Conservation (phyloP, 2,797 vertebrate species). For the Sciurus vulgaris region DNA sequence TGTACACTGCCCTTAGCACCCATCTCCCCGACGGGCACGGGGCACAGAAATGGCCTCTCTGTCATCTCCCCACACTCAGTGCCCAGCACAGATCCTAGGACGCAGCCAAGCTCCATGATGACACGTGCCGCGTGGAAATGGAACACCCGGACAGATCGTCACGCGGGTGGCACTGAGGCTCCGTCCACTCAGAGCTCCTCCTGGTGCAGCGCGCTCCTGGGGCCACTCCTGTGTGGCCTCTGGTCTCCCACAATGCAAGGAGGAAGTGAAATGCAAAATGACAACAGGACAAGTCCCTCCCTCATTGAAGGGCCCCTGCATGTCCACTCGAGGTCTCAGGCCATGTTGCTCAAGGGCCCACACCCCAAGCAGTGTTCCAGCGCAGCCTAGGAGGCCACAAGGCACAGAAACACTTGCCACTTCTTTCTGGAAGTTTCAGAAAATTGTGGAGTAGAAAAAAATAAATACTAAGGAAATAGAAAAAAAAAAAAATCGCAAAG, state of each 20-base stretch:
- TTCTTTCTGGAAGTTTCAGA: not conserved
- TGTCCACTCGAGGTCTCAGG: not conserved
- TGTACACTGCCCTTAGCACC: not conserved
- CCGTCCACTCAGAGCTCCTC: not conserved
- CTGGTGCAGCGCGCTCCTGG: not conserved
- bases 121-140: rapidly evolving
- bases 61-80: rapidly evolving
- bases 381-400: not conserved
- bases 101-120: not conserved
- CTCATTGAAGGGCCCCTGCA: not conserved
- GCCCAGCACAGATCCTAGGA: not conserved
- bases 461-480: not conserved
- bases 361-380: not conserved
- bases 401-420: not conserved
- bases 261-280: not conserved
- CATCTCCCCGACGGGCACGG: no score
- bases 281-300: not conserved
- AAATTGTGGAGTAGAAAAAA: not conserved
- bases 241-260: not conserved
- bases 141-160: no score
- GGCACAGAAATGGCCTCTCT: not conserved
- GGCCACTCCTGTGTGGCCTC: not conserved
- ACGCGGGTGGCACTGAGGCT: not conserved
- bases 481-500: not conserved
- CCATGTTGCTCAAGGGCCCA: not conserved